Evolutionary conservation across 2,888 invertebrate species (phyloP), one percentile per base, ranked within the genome.

Genomic region (Caenorhabditis sp.): DNA sequence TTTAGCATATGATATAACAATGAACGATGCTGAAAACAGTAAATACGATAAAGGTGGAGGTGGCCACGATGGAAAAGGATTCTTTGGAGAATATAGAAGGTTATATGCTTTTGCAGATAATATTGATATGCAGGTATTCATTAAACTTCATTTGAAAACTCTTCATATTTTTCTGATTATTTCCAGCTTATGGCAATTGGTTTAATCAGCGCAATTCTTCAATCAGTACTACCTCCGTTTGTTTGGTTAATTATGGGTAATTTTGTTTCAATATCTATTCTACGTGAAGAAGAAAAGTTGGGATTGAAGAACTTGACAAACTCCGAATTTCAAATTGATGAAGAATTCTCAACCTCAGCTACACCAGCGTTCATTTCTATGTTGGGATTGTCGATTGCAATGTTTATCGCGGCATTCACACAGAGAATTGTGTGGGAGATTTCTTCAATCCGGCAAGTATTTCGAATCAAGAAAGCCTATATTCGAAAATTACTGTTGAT

Each of bases 191-290:
- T 85, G 84, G 50, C 74, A 1, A 58, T 84, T 38, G 86, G 86
- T 10, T 25, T 87, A 14, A 43, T 84, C 38, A 75, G 82, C 67
- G 81, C 84, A 10, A 70, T 86, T 1, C 63, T 86, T 1, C 86
- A 87, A 66, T 81, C 86, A 23, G 77, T 76, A 7, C 73, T 87
- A 25, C 86, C 86, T n/a, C 86, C 86, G 3, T 84, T 86, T 66
- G 84, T 85, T 0, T 86, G 86, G 86, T 77, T 85, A 27, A 72
- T 85, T 58, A 85, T 86, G 84, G 86, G 86, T 38, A 80, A 83
- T 65, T 86, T 86, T 70, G 82, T 86, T 0, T 79, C 84, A 5
- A 67, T 79, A 20, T 81, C 84, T 10, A 84, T 85, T 64, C 54
- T 77, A 17, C 66, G 84, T 61, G 84, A 84, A 67, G 70, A 71